Evolutionary conservation across 2,113 vertebrate genomes (phyloP).

Genomic region (Eudyptes chrysolophus): DNA sequence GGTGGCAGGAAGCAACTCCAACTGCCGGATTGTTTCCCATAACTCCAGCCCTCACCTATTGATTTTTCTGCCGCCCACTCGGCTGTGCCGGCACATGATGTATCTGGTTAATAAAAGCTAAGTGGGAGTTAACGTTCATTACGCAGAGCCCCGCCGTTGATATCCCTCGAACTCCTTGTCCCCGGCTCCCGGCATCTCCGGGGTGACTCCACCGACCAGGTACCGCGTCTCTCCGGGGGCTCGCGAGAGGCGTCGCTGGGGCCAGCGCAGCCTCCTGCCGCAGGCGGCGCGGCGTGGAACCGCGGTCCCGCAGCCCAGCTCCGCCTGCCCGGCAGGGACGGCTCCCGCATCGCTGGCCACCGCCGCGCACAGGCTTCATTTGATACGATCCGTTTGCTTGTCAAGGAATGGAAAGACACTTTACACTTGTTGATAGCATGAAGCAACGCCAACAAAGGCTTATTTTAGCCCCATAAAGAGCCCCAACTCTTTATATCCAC

Average conservation of each 20-base stretch:
- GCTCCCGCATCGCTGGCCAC: not conserved
- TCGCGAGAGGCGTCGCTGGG: not conserved
- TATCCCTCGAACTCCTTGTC: not conserved
- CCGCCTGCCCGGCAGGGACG: not conserved
- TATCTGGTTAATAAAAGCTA: not conserved
- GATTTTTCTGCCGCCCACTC: not conserved
- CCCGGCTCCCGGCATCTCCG: not conserved
- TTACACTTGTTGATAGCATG: not conserved
- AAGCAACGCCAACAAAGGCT: not conserved
- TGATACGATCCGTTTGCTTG: fast-evolving
- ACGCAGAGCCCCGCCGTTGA: not conserved
- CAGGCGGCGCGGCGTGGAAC: too few relatives aligned
- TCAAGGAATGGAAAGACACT: not conserved
- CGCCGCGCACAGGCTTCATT: not conserved
- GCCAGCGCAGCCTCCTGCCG: not conserved
- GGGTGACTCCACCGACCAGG: not conserved
- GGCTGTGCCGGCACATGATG: not conserved
- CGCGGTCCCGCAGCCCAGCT: too few relatives aligned
- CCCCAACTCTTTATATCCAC: not conserved
- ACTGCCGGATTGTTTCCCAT: not conserved
- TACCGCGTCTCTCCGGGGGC: not conserved
- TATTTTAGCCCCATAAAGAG: not conserved
- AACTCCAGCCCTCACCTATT: not conserved
- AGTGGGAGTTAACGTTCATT: not conserved
- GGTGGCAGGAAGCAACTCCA: not conserved